phyloP scores from a whole-genome alignment of 2,113 vertebrate species.

The Epinephelus fuscoguttatus region DNA sequence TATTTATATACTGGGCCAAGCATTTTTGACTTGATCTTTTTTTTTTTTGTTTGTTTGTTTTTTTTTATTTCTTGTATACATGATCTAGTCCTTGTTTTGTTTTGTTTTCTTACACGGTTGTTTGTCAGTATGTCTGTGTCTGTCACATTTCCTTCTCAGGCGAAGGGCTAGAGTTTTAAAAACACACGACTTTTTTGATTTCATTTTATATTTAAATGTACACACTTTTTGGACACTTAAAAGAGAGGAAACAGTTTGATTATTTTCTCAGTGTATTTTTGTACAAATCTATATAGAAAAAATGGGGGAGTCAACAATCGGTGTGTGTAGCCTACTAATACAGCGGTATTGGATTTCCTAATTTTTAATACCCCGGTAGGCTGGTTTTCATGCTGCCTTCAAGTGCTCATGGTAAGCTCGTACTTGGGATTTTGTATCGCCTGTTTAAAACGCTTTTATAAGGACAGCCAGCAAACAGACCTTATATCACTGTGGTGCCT shows the following conservation, averaged over 20 bases:
- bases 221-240: slow-evolving; percentile 99
- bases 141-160: slow-evolving; percentile 96
- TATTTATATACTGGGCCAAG: slow-evolving; percentile 99
- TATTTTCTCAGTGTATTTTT: slow-evolving; percentile 99
- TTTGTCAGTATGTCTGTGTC: slow-evolving; percentile 75
- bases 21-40: slow-evolving; percentile 88
- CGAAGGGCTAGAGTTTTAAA: slow-evolving; percentile 99
- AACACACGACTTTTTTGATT: slow-evolving; percentile 88
- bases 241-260: slow-evolving; percentile 99
- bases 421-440: slow-evolving; percentile 36
- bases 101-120: slow-evolving; percentile 86
- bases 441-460: slow-evolving; percentile 36
- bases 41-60: slow-evolving; percentile 76
- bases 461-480: slow-evolving; percentile 48
- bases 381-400: slow-evolving; percentile 89
- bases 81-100: slow-evolving; percentile 66
- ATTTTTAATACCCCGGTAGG: slow-evolving; percentile 91
- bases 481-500: slow-evolving; percentile 64
- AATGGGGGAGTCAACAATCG: slow-evolving; percentile 96
- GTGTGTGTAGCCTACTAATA: slow-evolving; percentile 90
- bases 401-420: slow-evolving; percentile 72
- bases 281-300: slow-evolving; percentile 99
- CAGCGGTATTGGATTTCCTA: slow-evolving; percentile 98
- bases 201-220: slow-evolving; percentile 99
- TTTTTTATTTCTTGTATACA: slow-evolving; percentile 82